Evolutionary conservation across 2,888 invertebrate genomes (phyloP), one percentile per base, ranked within the genome.

Genomic region (Melinaea marsaeus): DNA sequence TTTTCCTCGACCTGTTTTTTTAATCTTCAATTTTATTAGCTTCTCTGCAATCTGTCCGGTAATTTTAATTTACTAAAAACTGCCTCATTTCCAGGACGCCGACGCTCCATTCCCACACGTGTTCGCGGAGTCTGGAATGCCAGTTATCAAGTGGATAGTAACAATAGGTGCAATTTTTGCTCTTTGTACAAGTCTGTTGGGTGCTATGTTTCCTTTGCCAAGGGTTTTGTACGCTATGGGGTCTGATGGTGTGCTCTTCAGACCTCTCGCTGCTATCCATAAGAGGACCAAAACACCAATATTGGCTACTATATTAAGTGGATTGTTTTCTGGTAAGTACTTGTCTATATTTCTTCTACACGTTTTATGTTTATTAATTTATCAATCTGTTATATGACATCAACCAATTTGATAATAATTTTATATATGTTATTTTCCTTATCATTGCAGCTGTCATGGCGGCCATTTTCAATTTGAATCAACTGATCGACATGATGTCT

Each of bases 401-500:
- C 22, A 22, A 22, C 1, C 22, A 22, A 22, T 22, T 37, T 37
- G 4, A 7, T 37, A 7, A 37, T 37, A 37, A 6, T 6, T 37
- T 1, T 37, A 37, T 6, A 1, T 6, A 6, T 37, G 37, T 37
- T 4, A 22, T 13, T 13, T 32, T 51, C 32, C 6, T 51, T 32
- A 2, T 32, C 7, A 32, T 63, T 63, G 4, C 83, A 94, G 97
- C 95, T 32, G 62, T 94, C 3, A 96, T 98, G 95, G 96, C 98
- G 0, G 91, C 96, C 0, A 80, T 98, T n/a, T 97, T 98, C 83
- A 95, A 98, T 85, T 88, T 98, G 66, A 93, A 96, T 67, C 97
- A 98, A 79, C 88, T 98, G 63, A 97, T 98, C 67, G 97, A 98
- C 77, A 98, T 98, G 95, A 97, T 98, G 97, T 98, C 98, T 7